Evolutionary conservation across 2,797 vertebrate species (phyloP).

Genomic region (Oreonectes daqikongensis): DNA sequence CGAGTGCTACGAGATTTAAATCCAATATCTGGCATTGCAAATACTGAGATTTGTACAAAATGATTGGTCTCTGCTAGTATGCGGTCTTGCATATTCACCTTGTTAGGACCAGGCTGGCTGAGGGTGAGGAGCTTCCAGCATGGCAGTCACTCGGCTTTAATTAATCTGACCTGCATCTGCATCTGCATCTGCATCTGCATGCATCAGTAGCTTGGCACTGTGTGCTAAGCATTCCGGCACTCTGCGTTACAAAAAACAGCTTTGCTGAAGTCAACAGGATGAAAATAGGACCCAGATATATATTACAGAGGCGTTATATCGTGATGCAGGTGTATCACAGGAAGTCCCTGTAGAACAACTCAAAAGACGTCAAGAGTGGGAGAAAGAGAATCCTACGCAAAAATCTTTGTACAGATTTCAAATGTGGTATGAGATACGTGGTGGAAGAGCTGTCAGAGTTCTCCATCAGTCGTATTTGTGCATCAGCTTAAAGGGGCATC

Average conservation of each 20-base stretch:
- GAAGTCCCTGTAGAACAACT: slow-evolving; percentile 18
- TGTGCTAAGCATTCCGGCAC: slow-evolving; percentile 23
- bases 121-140: slow-evolving; percentile 35
- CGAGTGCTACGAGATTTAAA: slow-evolving; percentile 19
- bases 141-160: slow-evolving; percentile 47
- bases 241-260: slow-evolving; percentile 27
- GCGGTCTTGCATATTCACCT: slow-evolving; percentile 9
- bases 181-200: slow-evolving; percentile 53
- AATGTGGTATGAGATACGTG: background rate
- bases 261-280: slow-evolving; percentile 41
- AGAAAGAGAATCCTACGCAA: background rate
- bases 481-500: background rate
- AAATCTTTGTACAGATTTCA: background rate
- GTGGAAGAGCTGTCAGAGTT: background rate
- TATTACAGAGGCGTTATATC: slow-evolving; percentile 22
- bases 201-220: slow-evolving; percentile 51
- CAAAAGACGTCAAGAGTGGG: slow-evolving; percentile 11
- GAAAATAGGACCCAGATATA: slow-evolving; percentile 22
- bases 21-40: slow-evolving; percentile 6
- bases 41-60: background rate
- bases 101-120: slow-evolving; percentile 12
- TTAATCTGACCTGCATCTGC: slow-evolving; percentile 58
- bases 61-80: background rate
- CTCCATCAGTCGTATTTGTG: background rate
- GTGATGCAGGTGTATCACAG: slow-evolving; percentile 4